Evolutionary conservation across 2,888 invertebrate genomes (phyloP), one percentile per base, ranked within the genome.

Genomic region (Rhingia rostrata): DNA sequence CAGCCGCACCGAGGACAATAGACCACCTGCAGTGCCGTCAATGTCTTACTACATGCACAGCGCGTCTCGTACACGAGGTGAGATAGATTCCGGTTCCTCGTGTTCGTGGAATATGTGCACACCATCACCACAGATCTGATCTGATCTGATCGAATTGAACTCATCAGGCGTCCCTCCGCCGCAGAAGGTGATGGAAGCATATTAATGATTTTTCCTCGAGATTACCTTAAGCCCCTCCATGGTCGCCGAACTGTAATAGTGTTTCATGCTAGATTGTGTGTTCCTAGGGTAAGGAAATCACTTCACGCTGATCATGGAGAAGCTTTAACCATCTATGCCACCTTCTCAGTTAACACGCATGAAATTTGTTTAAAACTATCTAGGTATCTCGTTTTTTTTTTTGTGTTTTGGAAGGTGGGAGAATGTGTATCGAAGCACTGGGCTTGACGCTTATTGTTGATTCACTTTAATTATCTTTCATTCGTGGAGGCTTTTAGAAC

Each of bases 1-100:
- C 41, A 66, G 67, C 67, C 39, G 67, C 22, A 63, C 63, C 63
- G 22, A 37, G 14, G 32, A 70, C 64, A 45, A 73, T 73, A 69
- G 78, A 60, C 83, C 83, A 78, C 83, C 83, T 67, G 78, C 63
- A 37, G 83, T 69, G 83, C 66, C 22, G 63, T 78, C 82, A 67
- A 64, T 61, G 72, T 73, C 51, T 78, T 61, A 72, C 78, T 70
- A 22, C 22, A 49, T 39, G 47, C 32, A 22, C 51, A 14, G 41
- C 30, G 45, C 33, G 10, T 33, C 12, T 37, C 37, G 7, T 33
- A 53, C 51, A 33, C 43, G 22, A 49, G 14, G 37, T 64, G 70
- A 49, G 51, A 67, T 54, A 78, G 60, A 73, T 78, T 63, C 83
- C 73, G 53, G 78, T 83, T 78, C 67, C 66, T 66, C 22, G 22